Evolutionary conservation across 2,113 vertebrate species (phyloP), one percentile per base, ranked within the genome.

Genomic region (Forbesichthys papilliferus): DNA sequence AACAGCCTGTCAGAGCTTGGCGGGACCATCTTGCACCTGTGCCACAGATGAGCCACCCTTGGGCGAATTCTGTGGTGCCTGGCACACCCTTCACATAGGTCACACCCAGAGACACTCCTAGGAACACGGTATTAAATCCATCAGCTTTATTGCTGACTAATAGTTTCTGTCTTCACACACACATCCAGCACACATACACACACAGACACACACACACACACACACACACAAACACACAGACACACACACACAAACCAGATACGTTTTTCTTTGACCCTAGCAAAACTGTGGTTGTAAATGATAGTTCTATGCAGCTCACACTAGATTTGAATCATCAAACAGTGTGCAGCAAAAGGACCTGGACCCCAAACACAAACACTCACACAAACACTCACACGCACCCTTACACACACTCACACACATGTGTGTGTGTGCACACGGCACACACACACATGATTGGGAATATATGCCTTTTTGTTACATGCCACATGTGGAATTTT

Each of bases 81-180:
- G 18, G 27, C 27, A 27, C 27, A 27, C 1, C 27, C 27, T 27
- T 27, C 27, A 27, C 27, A 27, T 27, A 27, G 27, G 36, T 73
- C 79, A 82, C 82, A 77, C 88, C 78, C 73, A 59, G 9, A n/a
- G 52, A 58, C 78, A 78, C 80, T 59, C 77, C 73, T 71, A 49
- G 0, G 3, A 42, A 42, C 36, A 8, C 36, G 7, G 36, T 42
- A 42, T 42, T 42, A 42, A 6, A 42, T 42, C 13, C 5, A 69
- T 58, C 56, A 66, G 52, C 61, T 34, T 27, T 36, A 20, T 14
- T 49, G 48, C 54, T 14, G 5, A 53, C 51, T 14, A 8, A 36
- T 48, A 48, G 13, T 36, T 71, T 67, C 61, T 13, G 36, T 52
- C 54, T 33, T 42, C 34, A 55, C 64, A 55, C 64, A 66, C 64